Evolutionary conservation across 2,797 vertebrate genomes (phyloP).

Genomic region (Spondyliosoma cantharus): DNA sequence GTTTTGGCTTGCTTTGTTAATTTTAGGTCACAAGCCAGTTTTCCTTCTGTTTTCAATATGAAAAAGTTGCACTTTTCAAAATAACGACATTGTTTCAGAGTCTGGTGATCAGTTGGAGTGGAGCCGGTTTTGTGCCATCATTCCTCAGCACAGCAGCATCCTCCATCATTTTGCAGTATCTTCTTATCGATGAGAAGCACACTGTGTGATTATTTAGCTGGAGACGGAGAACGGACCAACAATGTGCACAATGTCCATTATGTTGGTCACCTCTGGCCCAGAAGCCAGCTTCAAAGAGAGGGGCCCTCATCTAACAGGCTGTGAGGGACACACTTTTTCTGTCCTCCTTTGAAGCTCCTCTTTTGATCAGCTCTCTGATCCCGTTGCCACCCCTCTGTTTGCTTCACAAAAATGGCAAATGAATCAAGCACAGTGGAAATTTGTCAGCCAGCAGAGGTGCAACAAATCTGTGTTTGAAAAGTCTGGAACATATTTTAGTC

Average conservation of each 20-base stretch:
- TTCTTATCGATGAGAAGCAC: slow-evolving; percentile 49
- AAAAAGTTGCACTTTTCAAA: slow-evolving; percentile 24
- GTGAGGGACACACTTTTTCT: slow-evolving; percentile 69
- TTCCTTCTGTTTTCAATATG: slow-evolving; percentile 13
- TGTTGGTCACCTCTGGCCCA: slow-evolving; percentile 78
- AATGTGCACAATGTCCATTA: slow-evolving; percentile 74
- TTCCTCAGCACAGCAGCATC: slow-evolving; percentile 3
- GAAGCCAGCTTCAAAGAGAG: slow-evolving; percentile 77
- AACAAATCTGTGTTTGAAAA: slow-evolving; percentile 67
- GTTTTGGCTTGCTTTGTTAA: slow-evolving; percentile 42
- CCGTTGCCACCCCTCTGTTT: slow-evolving; percentile 68
- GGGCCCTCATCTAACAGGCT: slow-evolving; percentile 75
- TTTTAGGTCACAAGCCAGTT: slow-evolving; percentile 20
- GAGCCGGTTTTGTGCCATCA: slow-evolving; percentile 8
- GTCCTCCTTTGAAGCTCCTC: slow-evolving; percentile 82
- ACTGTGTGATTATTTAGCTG: slow-evolving; percentile 48
- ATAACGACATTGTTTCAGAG: background rate
- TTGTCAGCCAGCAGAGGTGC: slow-evolving; percentile 61
- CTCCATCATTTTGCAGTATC: slow-evolving; percentile 39
- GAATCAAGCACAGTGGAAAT: slow-evolving; percentile 64
- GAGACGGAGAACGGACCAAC: slow-evolving; percentile 48
- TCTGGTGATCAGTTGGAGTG: slow-evolving; percentile 9
- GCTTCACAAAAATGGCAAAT: slow-evolving; percentile 66
- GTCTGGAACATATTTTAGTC: slow-evolving; percentile 52
- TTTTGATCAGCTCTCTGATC: slow-evolving; percentile 83